These are phyloP conservation scores for Tamandua tetradactyla DNA, from an alignment of 2,797 vertebrate genomes.

Conservation along the genomic window DNA sequence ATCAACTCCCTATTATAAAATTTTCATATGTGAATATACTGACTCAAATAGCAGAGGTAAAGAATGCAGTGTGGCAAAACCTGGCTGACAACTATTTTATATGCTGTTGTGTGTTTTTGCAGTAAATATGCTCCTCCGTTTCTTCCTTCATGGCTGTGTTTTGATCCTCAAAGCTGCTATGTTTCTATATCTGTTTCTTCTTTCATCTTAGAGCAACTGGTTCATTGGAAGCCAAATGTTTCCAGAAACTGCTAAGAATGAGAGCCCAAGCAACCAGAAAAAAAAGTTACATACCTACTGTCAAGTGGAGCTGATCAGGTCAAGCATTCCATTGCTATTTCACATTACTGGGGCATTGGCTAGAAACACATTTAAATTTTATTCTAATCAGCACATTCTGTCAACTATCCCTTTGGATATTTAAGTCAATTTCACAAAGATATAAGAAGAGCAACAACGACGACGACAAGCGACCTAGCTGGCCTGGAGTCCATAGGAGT, in stretches of 20 bases:
- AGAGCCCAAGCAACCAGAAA: not conserved
- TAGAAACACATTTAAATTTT: constrained; percentile 36
- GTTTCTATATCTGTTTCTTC: constrained; percentile 9
- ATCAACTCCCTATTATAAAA: constrained; percentile 43
- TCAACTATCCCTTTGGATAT: constrained; percentile 10
- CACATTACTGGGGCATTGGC: not conserved
- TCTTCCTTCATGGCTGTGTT: constrained; percentile 23
- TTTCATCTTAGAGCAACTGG: not conserved
- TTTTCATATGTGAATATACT: constrained; percentile 11
- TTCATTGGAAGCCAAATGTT: constrained; percentile 46
- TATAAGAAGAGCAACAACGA: not conserved
- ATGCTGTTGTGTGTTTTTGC: not conserved
- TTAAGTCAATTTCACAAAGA: not conserved
- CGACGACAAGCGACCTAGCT: not conserved
- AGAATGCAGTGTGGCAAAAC: not conserved
- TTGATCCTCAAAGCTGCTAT: constrained; percentile 23
- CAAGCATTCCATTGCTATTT: not conserved
- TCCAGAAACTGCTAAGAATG: constrained; percentile 23
- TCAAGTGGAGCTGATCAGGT: not conserved
- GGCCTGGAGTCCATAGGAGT: not conserved
- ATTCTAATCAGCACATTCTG: not conserved
- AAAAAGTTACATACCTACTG: not conserved
- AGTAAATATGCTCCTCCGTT: not conserved
- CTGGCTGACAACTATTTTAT: not conserved
- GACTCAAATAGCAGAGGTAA: not conserved